These are phyloP conservation scores for Spheniscus mendiculus DNA, from an alignment of 2,113 vertebrate genomes.

Conservation along the genomic window DNA sequence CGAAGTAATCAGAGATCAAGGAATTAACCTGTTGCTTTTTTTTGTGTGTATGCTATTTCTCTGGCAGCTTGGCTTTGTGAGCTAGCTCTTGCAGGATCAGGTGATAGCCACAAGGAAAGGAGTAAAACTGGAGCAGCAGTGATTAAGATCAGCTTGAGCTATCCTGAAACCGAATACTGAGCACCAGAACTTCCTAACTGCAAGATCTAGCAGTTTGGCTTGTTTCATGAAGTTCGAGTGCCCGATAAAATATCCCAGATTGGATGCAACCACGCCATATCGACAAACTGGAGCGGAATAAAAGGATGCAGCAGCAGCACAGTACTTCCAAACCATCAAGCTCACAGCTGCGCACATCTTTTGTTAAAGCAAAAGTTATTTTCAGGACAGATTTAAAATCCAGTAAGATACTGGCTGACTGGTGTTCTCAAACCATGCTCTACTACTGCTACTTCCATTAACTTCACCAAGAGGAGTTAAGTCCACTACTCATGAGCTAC, in stretches of 20 bases:
- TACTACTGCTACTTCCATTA: background rate
- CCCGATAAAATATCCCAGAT: background rate
- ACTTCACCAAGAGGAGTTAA: background rate
- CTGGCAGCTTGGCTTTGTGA: background rate
- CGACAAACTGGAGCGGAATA: slow-evolving; percentile 13
- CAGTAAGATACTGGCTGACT: background rate
- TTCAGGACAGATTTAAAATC: background rate
- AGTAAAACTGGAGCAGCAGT: background rate
- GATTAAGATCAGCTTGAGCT: background rate
- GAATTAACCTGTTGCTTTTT: background rate
- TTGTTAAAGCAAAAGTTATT: background rate
- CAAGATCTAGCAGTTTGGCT: background rate
- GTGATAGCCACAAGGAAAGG: background rate
- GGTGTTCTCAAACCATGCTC: background rate
- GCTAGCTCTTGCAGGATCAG: background rate
- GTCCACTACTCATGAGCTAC: accelerated
- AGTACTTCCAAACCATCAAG: background rate
- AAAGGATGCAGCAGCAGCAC: background rate
- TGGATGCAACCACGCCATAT: accelerated
- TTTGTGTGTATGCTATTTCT: accelerated
- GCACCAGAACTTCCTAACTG: background rate
- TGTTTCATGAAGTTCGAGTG: background rate
- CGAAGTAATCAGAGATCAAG: background rate
- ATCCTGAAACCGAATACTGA: background rate
- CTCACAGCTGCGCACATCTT: background rate